Base-by-base conservation (phyloP, 2,113 vertebrate genomes). In the Prochilodus magdalenae region DNA sequence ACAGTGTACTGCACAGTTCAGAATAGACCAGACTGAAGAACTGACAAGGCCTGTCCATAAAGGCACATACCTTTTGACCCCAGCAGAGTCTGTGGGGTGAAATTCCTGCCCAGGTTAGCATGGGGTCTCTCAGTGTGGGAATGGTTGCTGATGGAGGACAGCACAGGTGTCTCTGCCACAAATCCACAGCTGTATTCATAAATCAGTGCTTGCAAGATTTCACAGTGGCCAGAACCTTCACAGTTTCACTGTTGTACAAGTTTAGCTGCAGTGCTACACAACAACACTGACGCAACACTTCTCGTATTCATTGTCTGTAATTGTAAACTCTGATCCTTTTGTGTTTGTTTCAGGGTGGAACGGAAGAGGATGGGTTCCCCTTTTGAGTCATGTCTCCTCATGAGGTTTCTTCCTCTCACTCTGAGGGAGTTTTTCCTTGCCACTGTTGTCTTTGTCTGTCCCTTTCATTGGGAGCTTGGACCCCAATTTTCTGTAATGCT, bases 71-170 rank as follows among this genome's bases (percentile, higher is more conserved):
- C 74, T 83, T 81, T 82, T 87, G 82, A 88, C 88, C 87, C 71
- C 73, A 0, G 12, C 14, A 72, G 62, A 83, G 69, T 81, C 73
- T 27, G 33, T 40, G 76, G 44, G 86, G 87, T 89, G 84, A 89
- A 85, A 92, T 92, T 91, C 90, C 73, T 83, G 81, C 88, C 86
- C 80, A 88, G 90, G 89, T 91, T 90, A 90, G 89, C 87, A 87
- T 81, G 81, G 73, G 85, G 80, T 80, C 81, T 84, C 84, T 67
- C 57, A 76, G 83, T 88, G 85, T 80, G 79, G 85, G 88, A 88
- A 86, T 89, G 86, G 88, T 83, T 73, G 82, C 75, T 87, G 88
- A 90, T 85, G 75, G 82, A 91, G 80, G 83, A 86, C 53, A 65
- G 81, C 88, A 91, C 91, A 93, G 90, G 91, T 93, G 90, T 90